A percentile compares a stretch with the other conserved stretches of the same genome.
Conservation (phyloP, 2,113 vertebrate genomes). For the Onychorhynchus coronatus region DNA sequence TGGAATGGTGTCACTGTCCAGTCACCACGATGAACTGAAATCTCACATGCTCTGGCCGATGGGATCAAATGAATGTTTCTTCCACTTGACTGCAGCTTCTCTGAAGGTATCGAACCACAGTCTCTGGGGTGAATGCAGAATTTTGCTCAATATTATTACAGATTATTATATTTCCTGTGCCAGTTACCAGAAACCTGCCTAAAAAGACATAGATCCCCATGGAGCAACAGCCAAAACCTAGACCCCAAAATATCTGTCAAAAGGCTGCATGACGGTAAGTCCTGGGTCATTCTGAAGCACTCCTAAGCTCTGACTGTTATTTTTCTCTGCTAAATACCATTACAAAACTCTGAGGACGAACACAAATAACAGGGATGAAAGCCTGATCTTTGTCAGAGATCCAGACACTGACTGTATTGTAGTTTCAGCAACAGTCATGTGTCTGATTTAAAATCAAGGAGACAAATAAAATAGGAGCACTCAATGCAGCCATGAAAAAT, state of each 20-base stretch:
- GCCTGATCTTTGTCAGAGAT: conserved; percentile 38
- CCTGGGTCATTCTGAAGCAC: not conserved
- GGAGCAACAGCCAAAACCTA: not conserved
- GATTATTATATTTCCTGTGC: not conserved
- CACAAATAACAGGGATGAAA: conserved; percentile 26
- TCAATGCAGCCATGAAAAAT: not conserved
- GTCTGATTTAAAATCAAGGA: conserved; percentile 41
- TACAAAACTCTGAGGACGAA: not conserved
- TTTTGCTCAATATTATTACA: not conserved
- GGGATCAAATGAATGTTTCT: not conserved
- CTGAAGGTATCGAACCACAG: not conserved
- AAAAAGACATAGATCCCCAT: not conserved
- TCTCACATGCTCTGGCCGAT: not conserved
- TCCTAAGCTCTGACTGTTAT: not conserved
- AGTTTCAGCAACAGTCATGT: not conserved
- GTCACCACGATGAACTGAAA: not conserved
- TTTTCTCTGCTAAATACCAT: conserved; percentile 21
- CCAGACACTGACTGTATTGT: conserved; percentile 47
- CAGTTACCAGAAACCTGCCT: not conserved
- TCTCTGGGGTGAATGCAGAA: not conserved
- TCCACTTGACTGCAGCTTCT: not conserved
- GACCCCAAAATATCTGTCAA: not conserved
- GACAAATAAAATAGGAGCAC: conserved; percentile 12
- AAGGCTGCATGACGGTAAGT: not conserved
- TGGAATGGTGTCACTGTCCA: not conserved